Evolutionary conservation across 2,888 invertebrate genomes (phyloP), one percentile per base, ranked within the genome.

Genomic region (Spilosoma lubricipeda): DNA sequence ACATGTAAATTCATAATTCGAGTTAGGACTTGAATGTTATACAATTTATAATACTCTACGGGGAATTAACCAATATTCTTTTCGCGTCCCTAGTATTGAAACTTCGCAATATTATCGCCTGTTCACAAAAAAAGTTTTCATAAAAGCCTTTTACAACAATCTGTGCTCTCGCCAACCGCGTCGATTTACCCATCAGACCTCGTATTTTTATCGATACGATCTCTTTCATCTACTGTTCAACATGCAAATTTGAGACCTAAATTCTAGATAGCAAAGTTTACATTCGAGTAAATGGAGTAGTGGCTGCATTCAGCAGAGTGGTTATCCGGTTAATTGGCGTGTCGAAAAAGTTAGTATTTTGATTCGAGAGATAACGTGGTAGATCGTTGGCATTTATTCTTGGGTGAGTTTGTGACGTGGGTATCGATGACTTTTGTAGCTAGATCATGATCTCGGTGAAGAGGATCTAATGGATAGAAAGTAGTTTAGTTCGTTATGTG

Each of bases 301-400:
- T n/a, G 71, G 70, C 74, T 77, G 79, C 78, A 81, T 79, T 70
- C 30, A 74, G 70, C 77, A 23, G 59, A 76, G 71, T 70, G 74
- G 77, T 69, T 81, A 77, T 86, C 81, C 76, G 72, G 78, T 83
- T 88, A 87, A 88, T 88, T 87, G 87, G 80, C 78, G 79, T 77
- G 82, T 85, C 78, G 79, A 80, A 80, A 83, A 71, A 78, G 82
- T 87, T 81, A 80, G 75, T 77, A 81, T 81, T 79, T 68, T 70
- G 67, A 77, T 81, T 82, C 36, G 73, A 45, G 67, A 67, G 71
- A 42, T 63, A 67, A 36, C 66, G 71, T 33, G 73, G 74, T 71
- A 74, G 72, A 74, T 74, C 71, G 74, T 71, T 80, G 75, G 66
- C 73, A 80, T 78, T 76, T 74, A 81, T 81, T 80, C 63, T 73